Evolutionary conservation across 2,113 vertebrate species (phyloP).

Genomic region (Pipa parva): DNA sequence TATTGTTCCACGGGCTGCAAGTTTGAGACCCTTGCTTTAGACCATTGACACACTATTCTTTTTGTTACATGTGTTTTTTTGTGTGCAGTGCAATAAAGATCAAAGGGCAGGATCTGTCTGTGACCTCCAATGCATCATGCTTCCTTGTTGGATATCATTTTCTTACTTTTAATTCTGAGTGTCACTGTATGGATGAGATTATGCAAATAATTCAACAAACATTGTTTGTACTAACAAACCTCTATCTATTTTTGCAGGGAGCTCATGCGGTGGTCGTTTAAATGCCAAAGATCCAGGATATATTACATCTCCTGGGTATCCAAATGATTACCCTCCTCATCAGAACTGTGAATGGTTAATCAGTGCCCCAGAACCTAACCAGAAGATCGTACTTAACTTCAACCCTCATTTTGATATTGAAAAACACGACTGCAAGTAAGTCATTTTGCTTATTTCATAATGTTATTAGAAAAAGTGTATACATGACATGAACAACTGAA

Average conservation of each 20-base stretch:
- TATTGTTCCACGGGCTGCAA: too few relatives aligned
- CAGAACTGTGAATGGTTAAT: conserved; percentile 96
- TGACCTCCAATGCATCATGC: too few relatives aligned
- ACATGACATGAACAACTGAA: too few relatives aligned
- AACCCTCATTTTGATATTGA: conserved; percentile 98
- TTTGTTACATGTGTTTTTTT: too few relatives aligned
- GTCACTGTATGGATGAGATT: background rate
- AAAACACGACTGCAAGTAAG: conserved; percentile 96
- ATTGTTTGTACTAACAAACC: background rate
- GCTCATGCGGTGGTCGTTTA: conserved; percentile 77
- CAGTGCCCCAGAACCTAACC: conserved; percentile 81
- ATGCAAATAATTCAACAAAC: too few relatives aligned
- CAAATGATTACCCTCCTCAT: conserved; percentile 92
- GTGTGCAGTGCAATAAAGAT: too few relatives aligned
- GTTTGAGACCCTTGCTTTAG: too few relatives aligned
- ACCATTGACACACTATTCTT: too few relatives aligned
- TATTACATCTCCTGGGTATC: conserved; percentile 96
- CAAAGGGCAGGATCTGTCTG: too few relatives aligned
- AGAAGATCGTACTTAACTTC: conserved; percentile 97
- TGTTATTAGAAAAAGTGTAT: too few relatives aligned
- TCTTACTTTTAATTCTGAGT: background rate
- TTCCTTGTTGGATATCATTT: too few relatives aligned
- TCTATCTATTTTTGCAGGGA: conserved; percentile 53
- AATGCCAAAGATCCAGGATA: conserved; percentile 92
- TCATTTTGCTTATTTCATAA: too few relatives aligned